Conservation (phyloP, 2,113 vertebrate genomes). For the Bubo bubo region DNA sequence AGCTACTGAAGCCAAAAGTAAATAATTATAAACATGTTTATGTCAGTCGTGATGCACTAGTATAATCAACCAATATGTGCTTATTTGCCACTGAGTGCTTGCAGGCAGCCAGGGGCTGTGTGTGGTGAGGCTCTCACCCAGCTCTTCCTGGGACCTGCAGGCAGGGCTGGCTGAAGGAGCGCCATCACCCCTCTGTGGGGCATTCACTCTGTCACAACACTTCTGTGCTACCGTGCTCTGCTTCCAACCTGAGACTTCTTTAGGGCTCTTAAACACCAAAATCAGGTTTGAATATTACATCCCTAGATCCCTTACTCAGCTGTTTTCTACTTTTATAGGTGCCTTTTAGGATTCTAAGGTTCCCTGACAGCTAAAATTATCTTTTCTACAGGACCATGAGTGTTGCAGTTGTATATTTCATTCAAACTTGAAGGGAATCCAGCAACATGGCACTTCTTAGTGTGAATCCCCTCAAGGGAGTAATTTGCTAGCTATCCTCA, state of each 20-base stretch:
- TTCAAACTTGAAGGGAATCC: not conserved
- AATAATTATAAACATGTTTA: not conserved
- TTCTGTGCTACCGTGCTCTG: fast-evolving
- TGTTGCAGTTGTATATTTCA: not conserved
- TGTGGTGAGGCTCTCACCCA: not conserved
- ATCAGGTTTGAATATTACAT: not conserved
- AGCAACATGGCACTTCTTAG: not conserved
- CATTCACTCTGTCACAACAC: fast-evolving
- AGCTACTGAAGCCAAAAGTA: not conserved
- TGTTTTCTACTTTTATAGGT: not conserved
- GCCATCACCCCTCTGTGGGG: fast-evolving
- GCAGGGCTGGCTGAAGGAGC: not conserved
- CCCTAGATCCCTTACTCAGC: not conserved
- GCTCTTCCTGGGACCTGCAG: fast-evolving
- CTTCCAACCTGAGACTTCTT: not conserved
- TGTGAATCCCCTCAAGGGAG: not conserved
- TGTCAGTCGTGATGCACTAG: not conserved
- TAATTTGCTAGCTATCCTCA: not conserved
- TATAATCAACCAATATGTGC: not conserved
- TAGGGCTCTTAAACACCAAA: not conserved
- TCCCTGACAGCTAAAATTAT: not conserved
- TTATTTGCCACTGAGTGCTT: not conserved
- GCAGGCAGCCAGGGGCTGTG: not conserved
- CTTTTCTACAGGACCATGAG: not conserved
- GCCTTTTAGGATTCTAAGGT: not conserved